Conservation (phyloP, 2,888 invertebrate species). For the Protonemura montana region DNA sequence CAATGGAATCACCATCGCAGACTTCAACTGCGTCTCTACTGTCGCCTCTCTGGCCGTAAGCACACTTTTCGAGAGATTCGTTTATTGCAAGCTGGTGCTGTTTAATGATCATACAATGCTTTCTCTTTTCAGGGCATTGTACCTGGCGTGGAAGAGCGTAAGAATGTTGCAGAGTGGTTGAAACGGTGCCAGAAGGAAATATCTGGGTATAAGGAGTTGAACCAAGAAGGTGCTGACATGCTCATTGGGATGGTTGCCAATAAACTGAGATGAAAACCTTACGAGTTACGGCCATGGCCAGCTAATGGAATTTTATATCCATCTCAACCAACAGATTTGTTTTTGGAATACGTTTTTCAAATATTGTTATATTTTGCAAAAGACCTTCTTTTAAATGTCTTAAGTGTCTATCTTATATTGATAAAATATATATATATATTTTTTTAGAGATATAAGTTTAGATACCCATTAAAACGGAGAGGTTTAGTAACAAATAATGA, state of each 20-base stretch:
- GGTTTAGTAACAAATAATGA: too few relatives aligned
- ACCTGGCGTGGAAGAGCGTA: slow-evolving; percentile 55
- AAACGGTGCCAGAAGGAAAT: slow-evolving; percentile 64
- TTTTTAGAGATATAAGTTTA: too few relatives aligned
- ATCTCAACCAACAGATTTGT: too few relatives aligned
- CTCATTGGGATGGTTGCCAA: not conserved
- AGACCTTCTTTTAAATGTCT: too few relatives aligned
- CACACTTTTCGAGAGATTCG: not conserved
- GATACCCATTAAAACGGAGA: too few relatives aligned
- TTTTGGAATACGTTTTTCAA: too few relatives aligned
- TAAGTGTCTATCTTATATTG: too few relatives aligned
- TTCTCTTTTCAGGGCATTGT: slow-evolving; percentile 29
- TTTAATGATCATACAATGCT: not conserved
- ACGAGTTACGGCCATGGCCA: too few relatives aligned
- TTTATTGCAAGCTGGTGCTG: not conserved
- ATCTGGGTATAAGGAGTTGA: slow-evolving; percentile 59
- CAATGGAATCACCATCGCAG: slow-evolving; percentile 27
- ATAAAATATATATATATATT: too few relatives aligned
- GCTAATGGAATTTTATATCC: too few relatives aligned
- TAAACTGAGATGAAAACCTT: not conserved
- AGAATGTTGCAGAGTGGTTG: slow-evolving; percentile 68
- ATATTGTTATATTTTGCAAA: too few relatives aligned
- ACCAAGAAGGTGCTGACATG: slow-evolving; percentile 42
- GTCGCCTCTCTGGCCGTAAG: slow-evolving; percentile 18
- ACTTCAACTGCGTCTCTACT: slow-evolving; percentile 20